phyloP scores from a whole-genome alignment of 2,888 invertebrate species.

The Gymnoscelis rufifasciata region DNA sequence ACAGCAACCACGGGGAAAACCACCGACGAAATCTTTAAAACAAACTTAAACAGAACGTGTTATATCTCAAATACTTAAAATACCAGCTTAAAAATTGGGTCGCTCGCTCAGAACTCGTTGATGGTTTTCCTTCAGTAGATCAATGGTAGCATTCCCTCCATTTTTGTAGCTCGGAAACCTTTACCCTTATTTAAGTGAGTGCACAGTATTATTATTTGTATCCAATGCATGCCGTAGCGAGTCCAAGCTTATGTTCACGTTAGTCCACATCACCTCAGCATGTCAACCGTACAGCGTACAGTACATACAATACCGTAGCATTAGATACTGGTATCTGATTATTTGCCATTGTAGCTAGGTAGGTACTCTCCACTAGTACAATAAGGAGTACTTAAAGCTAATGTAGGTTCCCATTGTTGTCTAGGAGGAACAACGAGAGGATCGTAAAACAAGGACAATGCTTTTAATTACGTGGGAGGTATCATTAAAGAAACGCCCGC shows the following conservation, averaged over 20 bases:
- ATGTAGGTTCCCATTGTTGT: constrained; percentile 8
- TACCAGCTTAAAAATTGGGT: not conserved
- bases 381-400: constrained; percentile 17
- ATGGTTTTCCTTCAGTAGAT: constrained; percentile 1
- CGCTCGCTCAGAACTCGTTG: not conserved
- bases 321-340: constrained; percentile 5
- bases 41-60: no score
- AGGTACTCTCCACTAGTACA: constrained; percentile 14
- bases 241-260: constrained; percentile 23
- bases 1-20: constrained; percentile 32
- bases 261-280: constrained; percentile 22
- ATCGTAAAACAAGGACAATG: constrained; percentile 12
- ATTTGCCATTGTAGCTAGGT: constrained; percentile 11
- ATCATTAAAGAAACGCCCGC: constrained; percentile 11
- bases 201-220: constrained; percentile 22
- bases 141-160: constrained; percentile 2
- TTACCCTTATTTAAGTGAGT: constrained; percentile 19
- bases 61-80: no score
- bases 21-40: not conserved
- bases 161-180: constrained; percentile 1
- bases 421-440: constrained; percentile 22
- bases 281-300: constrained; percentile 12
- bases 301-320: not conserved
- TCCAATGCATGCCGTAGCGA: constrained; percentile 26
- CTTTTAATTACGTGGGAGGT: constrained; percentile 16